Conservation (phyloP, 1,140 invertebrate genomes). For the Paralvinella palmiformis region DNA sequence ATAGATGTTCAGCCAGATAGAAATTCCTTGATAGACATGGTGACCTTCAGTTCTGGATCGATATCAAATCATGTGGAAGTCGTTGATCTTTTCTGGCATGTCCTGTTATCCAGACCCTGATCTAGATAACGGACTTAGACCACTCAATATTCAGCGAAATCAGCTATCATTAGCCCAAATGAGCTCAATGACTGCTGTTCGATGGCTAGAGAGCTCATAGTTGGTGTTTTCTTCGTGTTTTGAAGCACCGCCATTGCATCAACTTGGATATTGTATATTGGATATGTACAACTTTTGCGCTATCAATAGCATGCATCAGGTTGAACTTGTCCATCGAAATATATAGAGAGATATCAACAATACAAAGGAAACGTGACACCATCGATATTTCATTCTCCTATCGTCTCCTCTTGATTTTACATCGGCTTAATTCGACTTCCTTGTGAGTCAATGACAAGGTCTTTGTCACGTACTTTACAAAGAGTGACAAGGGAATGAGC, state of each 20-base stretch:
- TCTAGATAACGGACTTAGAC: not conserved
- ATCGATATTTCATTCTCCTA: too few species aligned
- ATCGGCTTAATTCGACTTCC: not conserved
- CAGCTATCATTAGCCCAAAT: not conserved
- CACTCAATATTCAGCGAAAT: not conserved
- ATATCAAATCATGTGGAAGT: not conserved
- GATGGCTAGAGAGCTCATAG: not conserved
- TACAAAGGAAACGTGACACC: not conserved
- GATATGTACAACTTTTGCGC: not conserved
- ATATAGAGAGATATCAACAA: slow-evolving; percentile 1
- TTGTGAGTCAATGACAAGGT: not conserved
- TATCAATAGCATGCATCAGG: not conserved
- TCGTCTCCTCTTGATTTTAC: too few species aligned
- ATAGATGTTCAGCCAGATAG: not conserved
- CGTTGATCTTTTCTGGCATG: not conserved
- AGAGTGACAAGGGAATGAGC: too few species aligned
- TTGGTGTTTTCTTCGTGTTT: not conserved
- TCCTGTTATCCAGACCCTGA: slow-evolving; percentile 1
- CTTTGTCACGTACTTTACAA: too few species aligned
- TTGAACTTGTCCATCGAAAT: not conserved
- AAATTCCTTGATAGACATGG: not conserved
- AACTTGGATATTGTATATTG: not conserved
- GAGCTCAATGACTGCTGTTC: not conserved
- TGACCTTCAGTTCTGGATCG: slow-evolving; percentile 5
- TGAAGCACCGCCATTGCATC: not conserved